Base-by-base conservation (phyloP, 2,113 vertebrate species). In the Odocoileus hemionus region DNA sequence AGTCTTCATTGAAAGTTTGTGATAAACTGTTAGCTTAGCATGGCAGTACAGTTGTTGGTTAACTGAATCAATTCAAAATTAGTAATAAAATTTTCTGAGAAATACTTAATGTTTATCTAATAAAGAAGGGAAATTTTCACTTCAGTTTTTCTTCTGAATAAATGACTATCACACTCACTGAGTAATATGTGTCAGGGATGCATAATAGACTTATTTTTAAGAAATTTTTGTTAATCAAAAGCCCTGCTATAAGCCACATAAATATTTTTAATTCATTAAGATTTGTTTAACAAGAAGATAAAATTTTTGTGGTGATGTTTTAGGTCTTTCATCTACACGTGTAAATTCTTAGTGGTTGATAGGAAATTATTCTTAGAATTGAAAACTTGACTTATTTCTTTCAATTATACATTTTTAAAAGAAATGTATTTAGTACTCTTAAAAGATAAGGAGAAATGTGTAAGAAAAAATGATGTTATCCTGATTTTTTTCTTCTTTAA, bases 351-450 rank as follows among this genome's bases (percentile, higher is more conserved):
- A 61, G 15, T 50, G 19, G 13, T 47, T 79, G 43, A 89, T 39
- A 61, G 45, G 52, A 96, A 86, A 89, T 86, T 70, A 57, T 57
- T 28, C 21, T 67, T 89, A 86, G 76, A 84, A 79, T 61, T 86
- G 74, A 87, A 85, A 92, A 80, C 54, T 89, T 93, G 33, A 70
- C 64, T 93, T 55, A 61, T 86, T 92, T 97, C 23, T 93, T 87
- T 90, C 47, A 55, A 39, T 61, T 39, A 94, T 3, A 79, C 28
- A 74, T 79, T 92, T 95, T 55, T 43, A 86, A 33, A 96, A 33
- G 52, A 79, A 45, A 25, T 67, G 2, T 60, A 57, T 83, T 89
- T 25, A 76, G 47, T 94, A 82, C 26, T 86, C 21, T 89, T 58
- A 79, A 60, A 88, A 50, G 50, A 64, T 43, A 74, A 87, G 61